Evolutionary conservation across 2,797 vertebrate species (phyloP).

Genomic region (Sebastes trivittatus): DNA sequence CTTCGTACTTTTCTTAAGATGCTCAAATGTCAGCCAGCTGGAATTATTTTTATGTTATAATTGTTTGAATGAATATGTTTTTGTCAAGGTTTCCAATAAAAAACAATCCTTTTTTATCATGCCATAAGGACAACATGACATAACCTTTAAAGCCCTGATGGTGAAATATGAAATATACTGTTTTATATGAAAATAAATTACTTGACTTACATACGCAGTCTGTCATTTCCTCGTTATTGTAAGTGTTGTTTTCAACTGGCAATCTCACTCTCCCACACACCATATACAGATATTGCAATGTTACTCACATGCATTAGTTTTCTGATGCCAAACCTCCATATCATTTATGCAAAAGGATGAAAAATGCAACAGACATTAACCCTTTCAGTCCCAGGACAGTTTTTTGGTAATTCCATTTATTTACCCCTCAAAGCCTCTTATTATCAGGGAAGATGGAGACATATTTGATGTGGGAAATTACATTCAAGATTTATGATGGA

Average conservation of each 20-base stretch:
- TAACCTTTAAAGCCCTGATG: not conserved
- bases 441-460: not conserved
- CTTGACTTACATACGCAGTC: not conserved
- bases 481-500: too few relatives aligned
- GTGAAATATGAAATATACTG: not conserved
- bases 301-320: not conserved
- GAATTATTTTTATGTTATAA: not conserved
- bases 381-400: not conserved
- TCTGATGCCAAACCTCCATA: not conserved
- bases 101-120: not conserved
- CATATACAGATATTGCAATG: not conserved
- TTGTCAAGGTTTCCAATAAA: not conserved
- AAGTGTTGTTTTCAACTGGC: constrained; percentile 15
- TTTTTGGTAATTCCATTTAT: not conserved
- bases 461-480: too few relatives aligned
- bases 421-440: not conserved
- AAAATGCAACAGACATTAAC: not conserved
- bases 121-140: not conserved
- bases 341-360: not conserved
- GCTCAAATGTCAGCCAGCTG: not conserved
- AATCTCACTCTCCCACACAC: not conserved
- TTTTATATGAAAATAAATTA: not conserved
- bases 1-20: not conserved
- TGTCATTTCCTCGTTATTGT: not conserved
- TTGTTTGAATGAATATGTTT: not conserved